Base-by-base conservation (phyloP, 1,140 invertebrate species). In the Rhopalosiphum maidis region DNA sequence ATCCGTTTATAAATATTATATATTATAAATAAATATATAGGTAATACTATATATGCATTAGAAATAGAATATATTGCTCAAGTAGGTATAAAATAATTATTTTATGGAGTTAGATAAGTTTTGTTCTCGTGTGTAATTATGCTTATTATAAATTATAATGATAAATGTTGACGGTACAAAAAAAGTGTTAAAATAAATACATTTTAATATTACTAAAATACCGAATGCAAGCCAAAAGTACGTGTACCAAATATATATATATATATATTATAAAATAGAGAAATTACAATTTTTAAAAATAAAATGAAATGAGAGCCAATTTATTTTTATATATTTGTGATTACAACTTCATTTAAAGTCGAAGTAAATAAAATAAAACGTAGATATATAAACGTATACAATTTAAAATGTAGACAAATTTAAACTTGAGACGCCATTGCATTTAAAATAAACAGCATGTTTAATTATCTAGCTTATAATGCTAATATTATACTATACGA, bases 151-250 rank as follows among this genome's bases (percentile, higher is more conserved):
- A 89, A 89, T 89, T 51, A 89, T 89, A 89, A 89, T 89, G 88
- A 89, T 89, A 89, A 89, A 89, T 35, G 89, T 60, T 60, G 89
- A 60, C 15, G 51, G 37, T 60, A 30, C 11, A 88, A 90, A 90
- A 60, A 90, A 90, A 37, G 15, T 37, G 41, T 90, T 90, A 43
- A 60, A 90, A 90, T 60, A 68, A 90, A 90, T 90, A 68, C 11
- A 90, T 83, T 92, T 92, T 51, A 83, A 48, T 48, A 82, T 92
- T 92, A 35, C n/a, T 51, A 48, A 92, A 92, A 90, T 43, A 83
- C 90, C 90, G 48, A 92, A 86, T 55, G 82, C 48, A 86, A 93
- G 91, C 91, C 91, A 93, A 93, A 93, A 37, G 91, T 54, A 54
- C 68, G 48, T 83, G 89, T 90, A 90, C 37, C 35, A 55, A 43